phyloP scores from a whole-genome alignment of 2,113 vertebrate genomes.

The Phaethon lepturus region DNA sequence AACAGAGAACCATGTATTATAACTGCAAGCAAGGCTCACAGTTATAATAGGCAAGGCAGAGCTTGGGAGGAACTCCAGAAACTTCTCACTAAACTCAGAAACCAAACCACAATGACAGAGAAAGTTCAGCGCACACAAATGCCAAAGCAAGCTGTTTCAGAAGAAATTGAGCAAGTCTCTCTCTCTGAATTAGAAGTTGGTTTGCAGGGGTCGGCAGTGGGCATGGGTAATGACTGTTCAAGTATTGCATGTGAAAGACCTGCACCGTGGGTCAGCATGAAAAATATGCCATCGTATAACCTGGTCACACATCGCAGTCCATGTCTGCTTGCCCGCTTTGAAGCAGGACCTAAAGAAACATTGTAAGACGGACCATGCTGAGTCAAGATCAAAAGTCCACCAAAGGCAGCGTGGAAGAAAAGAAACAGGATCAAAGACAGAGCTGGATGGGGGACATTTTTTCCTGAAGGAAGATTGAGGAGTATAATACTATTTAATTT shows the following conservation, averaged over 20 bases:
- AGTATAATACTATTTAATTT: neutral
- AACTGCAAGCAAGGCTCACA: neutral
- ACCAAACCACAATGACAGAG: conserved; percentile 8
- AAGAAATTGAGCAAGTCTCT: neutral
- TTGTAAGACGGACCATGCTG: neutral
- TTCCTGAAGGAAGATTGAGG: neutral
- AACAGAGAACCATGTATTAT: neutral
- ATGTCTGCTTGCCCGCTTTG: neutral
- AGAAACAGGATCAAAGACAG: neutral
- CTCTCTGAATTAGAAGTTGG: neutral
- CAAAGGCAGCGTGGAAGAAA: neutral
- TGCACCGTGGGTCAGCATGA: neutral
- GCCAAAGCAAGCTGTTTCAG: neutral
- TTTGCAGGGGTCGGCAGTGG: neutral
- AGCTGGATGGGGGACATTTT: neutral
- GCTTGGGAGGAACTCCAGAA: conserved; percentile 45
- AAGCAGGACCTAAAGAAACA: neutral
- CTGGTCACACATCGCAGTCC: neutral
- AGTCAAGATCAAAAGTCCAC: neutral
- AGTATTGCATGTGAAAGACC: neutral
- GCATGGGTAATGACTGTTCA: neutral
- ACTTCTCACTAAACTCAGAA: conserved; percentile 34
- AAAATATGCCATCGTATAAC: neutral
- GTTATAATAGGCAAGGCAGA: neutral
- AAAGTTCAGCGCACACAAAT: neutral